phyloP scores from a whole-genome alignment of 2,797 vertebrate species.

The Gymnothorax reevesii region DNA sequence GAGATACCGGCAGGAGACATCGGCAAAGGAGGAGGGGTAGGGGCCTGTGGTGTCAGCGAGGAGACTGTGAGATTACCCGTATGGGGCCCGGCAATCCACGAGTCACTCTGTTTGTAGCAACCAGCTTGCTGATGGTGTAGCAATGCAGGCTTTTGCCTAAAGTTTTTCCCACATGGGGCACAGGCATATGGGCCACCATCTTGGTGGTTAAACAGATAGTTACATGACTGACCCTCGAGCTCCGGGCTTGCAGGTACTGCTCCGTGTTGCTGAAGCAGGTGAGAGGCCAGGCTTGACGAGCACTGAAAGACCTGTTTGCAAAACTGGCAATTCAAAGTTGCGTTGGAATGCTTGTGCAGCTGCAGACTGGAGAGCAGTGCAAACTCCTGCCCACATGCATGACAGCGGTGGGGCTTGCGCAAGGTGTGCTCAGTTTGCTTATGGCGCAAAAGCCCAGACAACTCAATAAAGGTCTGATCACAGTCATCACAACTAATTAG shows the following conservation, averaged over 20 bases:
- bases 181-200: conserved; percentile 64
- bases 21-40: conserved; percentile 39
- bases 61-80: not conserved
- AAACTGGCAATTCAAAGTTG: conserved; percentile 40
- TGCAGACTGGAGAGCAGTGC: conserved; percentile 65
- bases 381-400: conserved; percentile 63
- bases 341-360: conserved; percentile 57
- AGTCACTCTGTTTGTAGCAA: conserved; percentile 47
- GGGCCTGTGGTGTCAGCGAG: conserved; percentile 31
- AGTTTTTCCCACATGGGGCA: conserved; percentile 67
- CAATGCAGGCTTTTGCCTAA: conserved; percentile 70
- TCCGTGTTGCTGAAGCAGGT: conserved; percentile 13
- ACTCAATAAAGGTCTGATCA: conserved; percentile 49
- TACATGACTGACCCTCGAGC: conserved; percentile 43
- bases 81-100: not conserved
- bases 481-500: conserved; percentile 51
- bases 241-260: conserved; percentile 33
- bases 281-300: conserved; percentile 19
- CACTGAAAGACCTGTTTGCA: conserved; percentile 45
- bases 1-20: conserved; percentile 28
- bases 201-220: conserved; percentile 50
- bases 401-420: conserved; percentile 67
- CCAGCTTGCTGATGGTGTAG: conserved; percentile 71
- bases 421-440: conserved; percentile 59
- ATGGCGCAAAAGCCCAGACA: conserved; percentile 53